Conservation (phyloP, 2,888 invertebrate genomes). For the Leptarthrus brevirostris region DNA sequence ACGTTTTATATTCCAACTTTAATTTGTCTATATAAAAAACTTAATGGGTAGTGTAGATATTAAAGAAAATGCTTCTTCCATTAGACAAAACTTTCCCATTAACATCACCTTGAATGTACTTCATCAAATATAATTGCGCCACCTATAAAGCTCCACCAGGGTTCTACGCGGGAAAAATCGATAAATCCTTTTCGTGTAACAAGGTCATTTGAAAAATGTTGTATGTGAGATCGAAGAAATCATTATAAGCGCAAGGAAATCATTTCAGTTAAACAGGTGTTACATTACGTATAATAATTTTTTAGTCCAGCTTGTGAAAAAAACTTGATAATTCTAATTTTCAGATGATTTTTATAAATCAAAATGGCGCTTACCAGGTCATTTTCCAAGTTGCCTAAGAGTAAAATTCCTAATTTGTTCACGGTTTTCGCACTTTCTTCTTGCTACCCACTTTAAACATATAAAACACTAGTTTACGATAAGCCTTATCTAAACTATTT, state of each 20-base stretch:
- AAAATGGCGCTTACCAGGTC: conserved; percentile 59
- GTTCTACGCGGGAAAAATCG: conserved; percentile 50
- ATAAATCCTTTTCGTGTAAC: conserved; percentile 63
- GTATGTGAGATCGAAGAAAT: conserved; percentile 58
- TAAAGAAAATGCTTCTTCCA: too few relatives aligned
- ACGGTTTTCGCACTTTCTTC: neutral
- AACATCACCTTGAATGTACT: conserved; percentile 22
- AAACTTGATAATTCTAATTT: neutral
- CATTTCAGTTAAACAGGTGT: neutral
- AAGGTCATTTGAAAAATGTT: conserved; percentile 68
- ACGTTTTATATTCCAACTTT: too few relatives aligned
- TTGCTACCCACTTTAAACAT: conserved; percentile 1
- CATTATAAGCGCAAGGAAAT: neutral
- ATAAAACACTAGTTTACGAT: conserved; percentile 22
- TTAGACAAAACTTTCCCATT: neutral
- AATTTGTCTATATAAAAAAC: too few relatives aligned
- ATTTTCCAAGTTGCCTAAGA: conserved; percentile 52
- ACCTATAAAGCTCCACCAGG: conserved; percentile 19
- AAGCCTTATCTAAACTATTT: conserved; percentile 13
- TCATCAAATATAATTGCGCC: conserved; percentile 7
- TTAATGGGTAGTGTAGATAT: too few relatives aligned
- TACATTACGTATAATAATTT: neutral
- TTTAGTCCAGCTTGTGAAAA: neutral
- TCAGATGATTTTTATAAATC: conserved; percentile 48
- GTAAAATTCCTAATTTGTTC: conserved; percentile 33